phyloP scores from a whole-genome alignment of 1,140 invertebrate genomes.

The Drosophila cardini region DNA sequence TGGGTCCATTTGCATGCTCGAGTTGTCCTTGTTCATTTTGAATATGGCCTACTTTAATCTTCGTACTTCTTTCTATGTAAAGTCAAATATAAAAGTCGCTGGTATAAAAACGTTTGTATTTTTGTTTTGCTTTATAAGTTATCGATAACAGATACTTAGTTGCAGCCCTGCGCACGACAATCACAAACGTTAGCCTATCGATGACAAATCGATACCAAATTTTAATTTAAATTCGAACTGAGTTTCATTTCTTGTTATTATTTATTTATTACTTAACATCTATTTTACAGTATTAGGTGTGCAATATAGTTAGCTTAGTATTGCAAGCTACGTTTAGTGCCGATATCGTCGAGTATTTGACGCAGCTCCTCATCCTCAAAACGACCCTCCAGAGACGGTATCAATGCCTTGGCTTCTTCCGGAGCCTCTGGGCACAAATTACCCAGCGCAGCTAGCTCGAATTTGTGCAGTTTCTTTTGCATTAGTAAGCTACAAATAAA shows the following conservation, averaged over 20 bases:
- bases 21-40: conserved; percentile 75
- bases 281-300: conserved; percentile 23
- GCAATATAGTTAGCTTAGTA: conserved; percentile 88
- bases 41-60: neutral
- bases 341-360: conserved; percentile 97
- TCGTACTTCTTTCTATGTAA: neutral
- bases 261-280: conserved; percentile 18
- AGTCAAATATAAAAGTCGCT: neutral
- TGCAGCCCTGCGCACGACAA: too few species aligned
- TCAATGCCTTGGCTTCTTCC: conserved; percentile 98
- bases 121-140: too few species aligned
- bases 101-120: neutral
- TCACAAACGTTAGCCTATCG: neutral
- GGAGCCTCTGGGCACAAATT: conserved; percentile 99
- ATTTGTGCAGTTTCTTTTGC: conserved; percentile 99
- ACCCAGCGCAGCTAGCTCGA: conserved; percentile 98
- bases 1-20: conserved; percentile 89
- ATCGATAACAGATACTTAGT: too few species aligned
- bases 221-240: neutral
- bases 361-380: conserved; percentile 98
- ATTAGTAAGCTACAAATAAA: conserved; percentile 91
- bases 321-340: conserved; percentile 98
- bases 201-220: neutral
- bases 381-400: conserved; percentile 97
- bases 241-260: neutral